These are phyloP conservation scores for Anguilla rostrata DNA, from an alignment of 2,113 vertebrate species.

Conservation along the genomic window DNA sequence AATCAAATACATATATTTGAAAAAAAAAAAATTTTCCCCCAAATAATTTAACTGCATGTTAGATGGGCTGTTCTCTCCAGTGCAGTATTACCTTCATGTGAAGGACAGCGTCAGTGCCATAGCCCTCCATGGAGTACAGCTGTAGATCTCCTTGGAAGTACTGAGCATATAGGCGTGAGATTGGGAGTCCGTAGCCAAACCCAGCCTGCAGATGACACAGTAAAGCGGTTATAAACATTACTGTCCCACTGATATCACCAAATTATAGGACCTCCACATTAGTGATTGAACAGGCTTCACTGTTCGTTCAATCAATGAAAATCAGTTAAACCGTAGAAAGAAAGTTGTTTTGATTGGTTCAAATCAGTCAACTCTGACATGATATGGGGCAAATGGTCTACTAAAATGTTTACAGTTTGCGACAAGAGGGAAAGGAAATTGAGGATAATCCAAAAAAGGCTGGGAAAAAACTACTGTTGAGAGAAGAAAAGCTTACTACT, in stretches of 20 bases:
- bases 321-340: not conserved
- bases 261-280: not conserved
- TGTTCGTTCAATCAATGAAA: not conserved
- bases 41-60: not conserved
- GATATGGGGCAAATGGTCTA: too few species aligned
- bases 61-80: not conserved
- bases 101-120: conserved; percentile 89
- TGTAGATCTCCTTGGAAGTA: conserved; percentile 96
- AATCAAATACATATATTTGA: too few species aligned
- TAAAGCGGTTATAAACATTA: not conserved
- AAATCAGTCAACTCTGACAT: too few species aligned
- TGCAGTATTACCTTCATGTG: conserved; percentile 80
- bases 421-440: too few species aligned
- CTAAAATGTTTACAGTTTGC: too few species aligned
- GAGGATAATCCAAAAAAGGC: not conserved
- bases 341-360: not conserved
- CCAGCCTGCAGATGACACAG: conserved; percentile 75
- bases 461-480: not conserved
- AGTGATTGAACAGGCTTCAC: not conserved
- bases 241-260: not conserved
- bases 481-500: not conserved
- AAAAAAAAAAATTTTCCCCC: too few species aligned
- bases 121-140: conserved; percentile 93
- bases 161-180: conserved; percentile 91
- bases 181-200: conserved; percentile 91